Conservation (phyloP, 2,113 vertebrate species). For the Symphodus melops region DNA sequence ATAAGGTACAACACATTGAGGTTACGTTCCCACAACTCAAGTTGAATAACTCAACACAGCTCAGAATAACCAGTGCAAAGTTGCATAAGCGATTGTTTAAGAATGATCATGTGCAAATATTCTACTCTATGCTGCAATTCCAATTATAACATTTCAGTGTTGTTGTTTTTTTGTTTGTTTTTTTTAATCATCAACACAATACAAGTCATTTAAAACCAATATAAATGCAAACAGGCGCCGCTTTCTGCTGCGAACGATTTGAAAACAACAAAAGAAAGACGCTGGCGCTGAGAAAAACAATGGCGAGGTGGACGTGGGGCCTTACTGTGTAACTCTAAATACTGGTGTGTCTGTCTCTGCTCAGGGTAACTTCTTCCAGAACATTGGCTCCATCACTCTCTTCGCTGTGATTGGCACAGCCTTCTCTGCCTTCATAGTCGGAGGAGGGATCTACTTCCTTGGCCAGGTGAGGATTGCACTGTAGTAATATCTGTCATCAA, state of each 20-base stretch:
- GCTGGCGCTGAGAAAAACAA: too few relatives aligned
- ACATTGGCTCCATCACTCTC: conserved; percentile 97
- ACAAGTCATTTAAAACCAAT: not conserved
- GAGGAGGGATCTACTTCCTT: conserved; percentile 98
- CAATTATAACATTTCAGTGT: not conserved
- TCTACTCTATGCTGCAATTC: not conserved
- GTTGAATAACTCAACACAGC: not conserved
- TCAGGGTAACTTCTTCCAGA: conserved; percentile 99
- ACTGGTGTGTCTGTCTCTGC: conserved; percentile 32
- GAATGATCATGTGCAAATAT: not conserved
- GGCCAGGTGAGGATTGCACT: conserved; percentile 88
- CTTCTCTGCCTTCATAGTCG: conserved; percentile 98
- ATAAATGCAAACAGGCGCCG: not conserved
- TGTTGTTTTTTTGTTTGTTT: too few relatives aligned
- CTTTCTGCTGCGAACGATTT: too few relatives aligned
- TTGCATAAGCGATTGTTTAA: not conserved
- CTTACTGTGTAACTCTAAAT: conserved; percentile 4
- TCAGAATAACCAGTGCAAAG: not conserved
- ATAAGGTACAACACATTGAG: conserved; percentile 86
- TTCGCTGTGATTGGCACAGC: conserved; percentile 98
- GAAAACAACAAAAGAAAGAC: too few relatives aligned
- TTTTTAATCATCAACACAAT: too few relatives aligned
- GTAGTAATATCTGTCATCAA: not conserved
- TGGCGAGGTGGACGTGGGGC: too few relatives aligned
- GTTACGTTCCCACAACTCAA: not conserved